phyloP scores from a whole-genome alignment of 2,888 invertebrate species.

The Allophyes oxyacanthae region DNA sequence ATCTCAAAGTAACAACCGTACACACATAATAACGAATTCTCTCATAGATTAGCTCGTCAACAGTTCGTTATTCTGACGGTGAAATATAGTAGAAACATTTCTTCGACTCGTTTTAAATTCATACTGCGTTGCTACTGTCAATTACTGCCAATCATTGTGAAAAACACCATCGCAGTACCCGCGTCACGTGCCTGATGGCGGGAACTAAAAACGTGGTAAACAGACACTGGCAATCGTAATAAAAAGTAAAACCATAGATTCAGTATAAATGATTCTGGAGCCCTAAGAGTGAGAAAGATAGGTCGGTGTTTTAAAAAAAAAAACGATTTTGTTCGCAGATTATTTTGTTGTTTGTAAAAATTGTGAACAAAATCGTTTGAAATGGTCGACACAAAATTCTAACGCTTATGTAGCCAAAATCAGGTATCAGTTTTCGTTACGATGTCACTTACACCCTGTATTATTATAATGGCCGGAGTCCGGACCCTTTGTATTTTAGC shows the following conservation, averaged over 20 bases:
- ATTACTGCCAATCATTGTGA: slow-evolving; percentile 59
- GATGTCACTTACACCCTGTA: too few relatives aligned
- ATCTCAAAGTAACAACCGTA: slow-evolving; percentile 11
- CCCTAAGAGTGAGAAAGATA: too few relatives aligned
- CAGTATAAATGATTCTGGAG: too few relatives aligned
- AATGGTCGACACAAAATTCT: too few relatives aligned
- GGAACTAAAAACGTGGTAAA: slow-evolving; percentile 30
- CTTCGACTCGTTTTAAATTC: slow-evolving; percentile 46
- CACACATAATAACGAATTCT: slow-evolving; percentile 31
- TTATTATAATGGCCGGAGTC: slow-evolving; percentile 17
- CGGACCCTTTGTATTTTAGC: slow-evolving; percentile 59
- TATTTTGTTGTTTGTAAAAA: too few relatives aligned
- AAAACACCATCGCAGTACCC: slow-evolving; percentile 44
- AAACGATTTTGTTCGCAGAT: too few relatives aligned
- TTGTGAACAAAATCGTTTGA: too few relatives aligned
- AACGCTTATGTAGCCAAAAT: too few relatives aligned
- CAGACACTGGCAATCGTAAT: slow-evolving; percentile 16
- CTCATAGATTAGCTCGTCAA: slow-evolving; percentile 41
- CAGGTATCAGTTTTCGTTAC: too few relatives aligned
- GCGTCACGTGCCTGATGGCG: slow-evolving; percentile 44
- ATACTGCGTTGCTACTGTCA: slow-evolving; percentile 44
- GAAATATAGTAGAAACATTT: slow-evolving; percentile 41
- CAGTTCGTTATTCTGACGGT: slow-evolving; percentile 32
- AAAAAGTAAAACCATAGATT: too few relatives aligned
- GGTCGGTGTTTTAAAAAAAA: too few relatives aligned